Percentiles rank a stretch among this genome's conserved stretches.
Evolutionary conservation across 1,140 invertebrate genomes (phyloP).

Genomic region (Bacillus rossius): DNA sequence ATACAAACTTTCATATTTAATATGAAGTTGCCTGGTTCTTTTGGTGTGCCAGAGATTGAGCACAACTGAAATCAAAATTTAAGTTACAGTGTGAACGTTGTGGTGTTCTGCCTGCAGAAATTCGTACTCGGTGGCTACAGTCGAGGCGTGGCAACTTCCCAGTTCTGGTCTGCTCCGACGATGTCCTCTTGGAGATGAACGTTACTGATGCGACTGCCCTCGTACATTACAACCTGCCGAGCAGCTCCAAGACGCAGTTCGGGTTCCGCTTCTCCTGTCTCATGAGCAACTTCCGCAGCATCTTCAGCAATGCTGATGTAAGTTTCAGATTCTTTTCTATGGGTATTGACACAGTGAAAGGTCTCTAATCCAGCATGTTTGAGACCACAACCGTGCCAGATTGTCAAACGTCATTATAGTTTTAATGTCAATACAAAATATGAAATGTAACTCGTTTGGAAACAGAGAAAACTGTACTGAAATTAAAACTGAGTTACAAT

Average conservation of each 20-base stretch:
- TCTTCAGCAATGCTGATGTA: slow-evolving; percentile 28
- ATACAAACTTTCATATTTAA: not conserved
- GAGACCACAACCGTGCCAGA: too few species aligned
- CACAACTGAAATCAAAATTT: too few species aligned
- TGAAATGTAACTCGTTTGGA: too few species aligned
- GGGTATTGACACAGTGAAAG: too few species aligned
- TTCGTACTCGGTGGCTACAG: not conserved
- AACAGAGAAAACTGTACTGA: too few species aligned
- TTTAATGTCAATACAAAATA: too few species aligned
- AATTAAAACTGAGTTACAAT: too few species aligned
- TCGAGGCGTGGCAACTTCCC: slow-evolving; percentile 24
- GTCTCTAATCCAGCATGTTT: too few species aligned
- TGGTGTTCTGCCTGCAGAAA: not conserved
- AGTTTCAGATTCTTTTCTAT: slow-evolving; percentile 1
- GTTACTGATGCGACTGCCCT: slow-evolving; percentile 38
- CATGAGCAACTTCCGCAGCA: slow-evolving; percentile 30
- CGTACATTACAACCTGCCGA: slow-evolving; percentile 40
- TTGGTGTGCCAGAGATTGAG: not conserved
- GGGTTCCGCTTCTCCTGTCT: slow-evolving; percentile 40
- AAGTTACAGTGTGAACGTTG: too few species aligned
- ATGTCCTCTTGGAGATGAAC: slow-evolving; percentile 34
- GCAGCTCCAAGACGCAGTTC: slow-evolving; percentile 35
- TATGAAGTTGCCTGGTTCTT: not conserved
- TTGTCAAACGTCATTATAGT: too few species aligned
- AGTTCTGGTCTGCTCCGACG: slow-evolving; percentile 40